These are phyloP conservation scores for Sitobion miscanthi DNA, from an alignment of 1,140 invertebrate genomes.

Conservation along the genomic window DNA sequence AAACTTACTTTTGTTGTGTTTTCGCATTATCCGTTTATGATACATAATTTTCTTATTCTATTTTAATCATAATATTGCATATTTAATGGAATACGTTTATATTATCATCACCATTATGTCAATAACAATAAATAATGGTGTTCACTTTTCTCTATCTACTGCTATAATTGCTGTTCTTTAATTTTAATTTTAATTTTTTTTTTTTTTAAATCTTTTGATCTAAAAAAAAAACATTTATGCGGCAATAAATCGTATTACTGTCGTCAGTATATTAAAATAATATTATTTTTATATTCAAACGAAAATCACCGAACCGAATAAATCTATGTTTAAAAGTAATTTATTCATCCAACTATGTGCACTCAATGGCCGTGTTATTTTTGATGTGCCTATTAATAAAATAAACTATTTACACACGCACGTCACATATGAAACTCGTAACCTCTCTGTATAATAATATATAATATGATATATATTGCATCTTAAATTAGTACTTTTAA, in stretches of 20 bases:
- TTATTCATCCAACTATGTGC: not conserved
- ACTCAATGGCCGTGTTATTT: conserved; percentile 29
- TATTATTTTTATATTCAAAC: conserved; percentile 15
- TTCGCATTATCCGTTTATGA: not conserved
- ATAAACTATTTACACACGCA: not conserved
- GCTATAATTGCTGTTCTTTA: not conserved
- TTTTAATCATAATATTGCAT: not conserved
- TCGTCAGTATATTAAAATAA: not conserved
- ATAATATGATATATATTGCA: not conserved
- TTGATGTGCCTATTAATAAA: conserved; percentile 41
- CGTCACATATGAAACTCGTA: not conserved
- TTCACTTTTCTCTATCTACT: not conserved
- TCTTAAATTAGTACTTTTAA: conserved; percentile 42
- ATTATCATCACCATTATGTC: not conserved
- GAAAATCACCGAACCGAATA: not conserved
- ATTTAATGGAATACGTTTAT: not conserved
- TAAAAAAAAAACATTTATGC: not conserved
- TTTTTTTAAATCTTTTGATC: not conserved
- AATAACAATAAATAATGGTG: not conserved
- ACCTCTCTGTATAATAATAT: not conserved
- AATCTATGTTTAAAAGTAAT: conserved; percentile 21
- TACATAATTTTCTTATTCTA: not conserved
- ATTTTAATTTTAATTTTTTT: not conserved
- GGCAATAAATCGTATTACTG: not conserved
- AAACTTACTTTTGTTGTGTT: not conserved